Evolutionary conservation across 2,888 invertebrate genomes (phyloP), one percentile per base, ranked within the genome.

Genomic region (Amphiduros pacificus): DNA sequence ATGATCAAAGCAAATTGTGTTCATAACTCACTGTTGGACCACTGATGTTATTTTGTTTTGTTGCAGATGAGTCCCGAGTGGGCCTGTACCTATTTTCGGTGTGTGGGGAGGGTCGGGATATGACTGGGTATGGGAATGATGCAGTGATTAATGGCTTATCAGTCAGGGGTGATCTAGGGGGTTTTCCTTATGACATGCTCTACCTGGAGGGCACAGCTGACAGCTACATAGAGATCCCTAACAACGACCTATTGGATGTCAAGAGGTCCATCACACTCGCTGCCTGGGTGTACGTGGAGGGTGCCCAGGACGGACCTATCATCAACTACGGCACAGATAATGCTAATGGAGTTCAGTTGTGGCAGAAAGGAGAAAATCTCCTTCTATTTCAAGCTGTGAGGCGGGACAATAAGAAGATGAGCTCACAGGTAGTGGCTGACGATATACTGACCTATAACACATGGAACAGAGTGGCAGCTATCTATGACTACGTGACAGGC

Each of bases 401-500:
- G n/a, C n/a, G n/a, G n/a, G n/a, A n/a, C n/a, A n/a, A n/a, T n/a
- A n/a, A n/a, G n/a, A n/a, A n/a, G n/a, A n/a, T n/a, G n/a, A n/a
- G n/a, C n/a, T n/a, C n/a, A n/a, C n/a, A n/a, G n/a, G n/a, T n/a
- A n/a, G n/a, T n/a, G n/a, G n/a, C n/a, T n/a, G n/a, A n/a, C n/a
- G n/a, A n/a, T n/a, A n/a, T n/a, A n/a, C n/a, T 51, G 20, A 27
- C 27, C 3, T 20, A n/a, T 11, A 40, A 50, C 36, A 28, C 27
- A 17, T 63, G 63, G 63, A 49, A 56, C 36, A 26, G 31, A 22
- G 24, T 63, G 0, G 55, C 52, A 17, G 53, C 52, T 14, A 32
- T 44, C 11, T 63, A 63, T 31, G 56, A 63, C 36, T 63, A 56
- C 40, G 36, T 44, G 31, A 32, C 55, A 5, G 50, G 44, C 22